Percentiles rank a stretch among this genome's conserved stretches.
Evolutionary conservation across 2,113 vertebrate species (phyloP).

Genomic region (Sporophila hypoxantha): DNA sequence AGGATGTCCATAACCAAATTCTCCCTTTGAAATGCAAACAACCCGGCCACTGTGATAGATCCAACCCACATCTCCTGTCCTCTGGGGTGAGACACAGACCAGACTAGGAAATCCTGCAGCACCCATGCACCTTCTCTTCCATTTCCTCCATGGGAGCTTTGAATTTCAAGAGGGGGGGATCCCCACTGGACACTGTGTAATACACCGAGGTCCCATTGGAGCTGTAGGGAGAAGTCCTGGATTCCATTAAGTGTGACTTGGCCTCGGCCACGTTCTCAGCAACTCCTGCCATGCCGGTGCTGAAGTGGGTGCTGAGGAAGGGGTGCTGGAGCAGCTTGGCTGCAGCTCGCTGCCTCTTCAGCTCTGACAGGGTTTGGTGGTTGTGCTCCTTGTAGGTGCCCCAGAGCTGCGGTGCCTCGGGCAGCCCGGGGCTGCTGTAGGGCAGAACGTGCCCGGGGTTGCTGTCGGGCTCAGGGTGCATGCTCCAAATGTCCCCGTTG

Average conservation of each 20-base stretch:
- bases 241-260: conserved; percentile 78
- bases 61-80: not conserved
- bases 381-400: conserved; percentile 76
- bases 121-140: conserved; percentile 80
- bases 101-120: conserved; percentile 89
- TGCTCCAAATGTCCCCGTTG: conserved; percentile 68
- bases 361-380: conserved; percentile 88
- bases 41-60: not conserved
- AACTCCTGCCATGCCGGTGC: conserved; percentile 69
- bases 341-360: conserved; percentile 90
- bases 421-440: conserved; percentile 40
- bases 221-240: conserved; percentile 84
- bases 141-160: conserved; percentile 91
- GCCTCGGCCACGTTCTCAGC: conserved; percentile 75
- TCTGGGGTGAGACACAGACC: not conserved
- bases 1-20: not conserved
- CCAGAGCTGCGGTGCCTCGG: conserved; percentile 65
- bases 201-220: conserved; percentile 88
- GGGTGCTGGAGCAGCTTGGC: conserved; percentile 87
- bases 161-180: conserved; percentile 89
- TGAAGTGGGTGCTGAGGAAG: conserved; percentile 85
- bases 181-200: conserved; percentile 90
- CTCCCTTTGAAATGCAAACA: conserved; percentile 23
- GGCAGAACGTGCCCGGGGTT: conserved; percentile 45
- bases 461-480: conserved; percentile 60